These are phyloP conservation scores for Cichladusa arquata DNA, from an alignment of 2,113 vertebrate species.

Conservation along the genomic window DNA sequence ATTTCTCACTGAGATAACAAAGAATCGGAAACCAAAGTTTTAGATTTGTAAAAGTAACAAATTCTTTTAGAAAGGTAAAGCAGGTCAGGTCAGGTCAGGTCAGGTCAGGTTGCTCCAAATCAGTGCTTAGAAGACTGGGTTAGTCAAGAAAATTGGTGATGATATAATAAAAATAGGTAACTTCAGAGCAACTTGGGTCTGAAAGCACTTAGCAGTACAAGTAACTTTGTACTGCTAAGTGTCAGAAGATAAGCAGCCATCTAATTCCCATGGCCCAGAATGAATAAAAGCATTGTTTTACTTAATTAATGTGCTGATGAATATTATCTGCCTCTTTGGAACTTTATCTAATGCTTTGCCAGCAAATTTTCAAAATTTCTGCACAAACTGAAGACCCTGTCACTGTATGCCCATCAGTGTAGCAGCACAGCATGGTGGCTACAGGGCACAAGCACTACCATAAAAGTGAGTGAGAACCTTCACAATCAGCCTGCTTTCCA, in stretches of 20 bases:
- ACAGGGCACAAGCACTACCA: not conserved
- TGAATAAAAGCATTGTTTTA: not conserved
- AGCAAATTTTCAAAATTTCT: not conserved
- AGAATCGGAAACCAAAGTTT: not conserved
- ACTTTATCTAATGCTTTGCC: not conserved
- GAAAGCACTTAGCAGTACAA: not conserved
- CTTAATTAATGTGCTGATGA: not conserved
- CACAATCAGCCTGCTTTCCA: not conserved
- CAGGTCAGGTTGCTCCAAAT: not conserved
- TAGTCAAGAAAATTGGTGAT: not conserved
- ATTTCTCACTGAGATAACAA: not conserved
- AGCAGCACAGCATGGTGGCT: not conserved
- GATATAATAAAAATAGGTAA: not conserved
- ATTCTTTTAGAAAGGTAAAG: not conserved
- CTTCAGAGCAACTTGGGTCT: not conserved
- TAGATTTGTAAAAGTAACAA: not conserved
- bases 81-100: not conserved
- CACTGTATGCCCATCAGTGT: not conserved
- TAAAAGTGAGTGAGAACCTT: not conserved
- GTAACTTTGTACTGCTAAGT: not conserved
- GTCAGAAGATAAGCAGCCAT: not conserved
- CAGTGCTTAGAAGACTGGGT: not conserved
- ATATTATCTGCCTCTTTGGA: not conserved
- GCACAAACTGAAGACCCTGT: not conserved
- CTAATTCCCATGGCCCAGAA: not conserved